Percentiles rank a stretch among this genome's conserved stretches.
These are phyloP conservation scores for Whitmania pigra DNA, from an alignment of 1,140 invertebrate species.

Conservation along the genomic window DNA sequence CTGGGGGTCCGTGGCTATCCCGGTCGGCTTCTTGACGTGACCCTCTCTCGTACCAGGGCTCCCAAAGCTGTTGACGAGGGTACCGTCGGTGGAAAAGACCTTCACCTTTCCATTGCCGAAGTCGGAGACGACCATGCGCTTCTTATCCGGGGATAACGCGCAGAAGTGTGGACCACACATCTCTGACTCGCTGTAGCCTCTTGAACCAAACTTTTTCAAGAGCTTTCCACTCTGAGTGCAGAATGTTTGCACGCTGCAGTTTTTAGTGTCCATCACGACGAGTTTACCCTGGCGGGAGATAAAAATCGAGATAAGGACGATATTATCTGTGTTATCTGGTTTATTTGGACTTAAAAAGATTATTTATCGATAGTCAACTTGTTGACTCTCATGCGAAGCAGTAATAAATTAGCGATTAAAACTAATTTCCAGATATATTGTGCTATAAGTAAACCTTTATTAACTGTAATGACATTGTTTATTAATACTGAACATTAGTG, in stretches of 20 bases:
- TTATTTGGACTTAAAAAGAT: too few species aligned
- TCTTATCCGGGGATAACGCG: background rate
- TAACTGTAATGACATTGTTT: background rate
- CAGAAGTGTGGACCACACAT: constrained; percentile 1
- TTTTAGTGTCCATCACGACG: background rate
- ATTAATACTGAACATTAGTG: background rate
- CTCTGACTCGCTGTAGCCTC: background rate
- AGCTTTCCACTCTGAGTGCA: background rate
- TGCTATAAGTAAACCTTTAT: too few species aligned
- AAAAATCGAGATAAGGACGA: too few species aligned
- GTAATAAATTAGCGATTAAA: too few species aligned
- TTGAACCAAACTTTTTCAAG: background rate
- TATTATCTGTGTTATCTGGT: too few species aligned
- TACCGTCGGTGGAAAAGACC: background rate
- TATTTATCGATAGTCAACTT: too few species aligned
- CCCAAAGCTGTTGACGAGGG: background rate
- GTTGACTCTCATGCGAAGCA: too few species aligned
- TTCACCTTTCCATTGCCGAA: background rate
- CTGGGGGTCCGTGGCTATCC: background rate
- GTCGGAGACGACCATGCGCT: background rate
- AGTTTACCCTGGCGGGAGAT: background rate
- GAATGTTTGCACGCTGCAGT: background rate
- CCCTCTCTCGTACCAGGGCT: background rate
- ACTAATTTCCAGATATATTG: too few species aligned
- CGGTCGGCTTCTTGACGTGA: background rate